Evolutionary conservation across 2,888 invertebrate genomes (phyloP).

Genomic region (Sinodicranocentrus sp.): DNA sequence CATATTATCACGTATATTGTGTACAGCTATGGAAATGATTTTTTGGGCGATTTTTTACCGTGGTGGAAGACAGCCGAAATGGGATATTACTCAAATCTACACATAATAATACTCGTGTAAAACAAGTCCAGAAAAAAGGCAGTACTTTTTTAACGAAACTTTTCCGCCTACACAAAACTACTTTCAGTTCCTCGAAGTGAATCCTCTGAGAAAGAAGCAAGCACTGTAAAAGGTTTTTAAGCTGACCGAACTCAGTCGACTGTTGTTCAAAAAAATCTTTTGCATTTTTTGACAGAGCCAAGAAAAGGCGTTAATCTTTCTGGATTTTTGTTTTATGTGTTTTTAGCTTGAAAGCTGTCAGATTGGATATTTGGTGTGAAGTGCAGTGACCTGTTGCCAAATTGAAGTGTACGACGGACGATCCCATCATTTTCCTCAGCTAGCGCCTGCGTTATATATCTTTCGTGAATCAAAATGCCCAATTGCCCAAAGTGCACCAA

Average conservation of each 20-base stretch:
- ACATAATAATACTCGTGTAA: neutral
- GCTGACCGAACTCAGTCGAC: too few species aligned
- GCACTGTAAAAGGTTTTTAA: too few species aligned
- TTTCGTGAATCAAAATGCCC: constrained; percentile 76
- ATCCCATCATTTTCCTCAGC: neutral
- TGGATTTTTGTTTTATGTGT: constrained; percentile 1
- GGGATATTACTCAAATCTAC: constrained; percentile 16
- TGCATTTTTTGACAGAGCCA: constrained; percentile 7
- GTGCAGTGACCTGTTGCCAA: constrained; percentile 35
- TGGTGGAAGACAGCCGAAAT: neutral
- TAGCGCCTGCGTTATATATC: neutral
- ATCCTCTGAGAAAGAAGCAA: too few species aligned
- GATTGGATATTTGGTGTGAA: neutral
- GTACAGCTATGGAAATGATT: neutral
- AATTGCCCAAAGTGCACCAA: constrained; percentile 78
- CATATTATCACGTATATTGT: too few species aligned
- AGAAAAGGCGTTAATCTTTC: constrained; percentile 8
- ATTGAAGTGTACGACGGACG: neutral
- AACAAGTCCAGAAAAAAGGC: neutral
- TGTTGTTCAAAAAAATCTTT: neutral
- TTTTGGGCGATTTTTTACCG: neutral
- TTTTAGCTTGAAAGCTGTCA: constrained; percentile 2
- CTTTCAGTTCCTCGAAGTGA: constrained; percentile 1
- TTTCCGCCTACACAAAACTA: constrained; percentile 46
- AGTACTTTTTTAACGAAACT: constrained; percentile 33